Base-by-base conservation (phyloP, 2,888 invertebrate genomes). In the Ceriagrion tenellum region DNA sequence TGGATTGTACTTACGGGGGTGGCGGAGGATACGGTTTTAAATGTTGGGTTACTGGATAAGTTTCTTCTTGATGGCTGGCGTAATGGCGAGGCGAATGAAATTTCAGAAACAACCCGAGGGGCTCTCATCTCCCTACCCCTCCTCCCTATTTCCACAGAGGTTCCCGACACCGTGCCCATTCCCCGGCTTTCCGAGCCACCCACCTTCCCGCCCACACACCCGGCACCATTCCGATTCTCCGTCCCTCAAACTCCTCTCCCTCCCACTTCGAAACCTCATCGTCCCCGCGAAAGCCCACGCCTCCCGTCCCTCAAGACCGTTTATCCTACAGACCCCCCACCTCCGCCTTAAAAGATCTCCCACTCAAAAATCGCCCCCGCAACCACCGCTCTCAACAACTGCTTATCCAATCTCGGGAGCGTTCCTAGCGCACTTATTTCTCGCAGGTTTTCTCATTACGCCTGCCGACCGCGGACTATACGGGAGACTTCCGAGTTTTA, bases 1-100 rank as follows among this genome's bases (percentile, higher is more conserved):
- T 56, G 91, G 93, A 91, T 93, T 16, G 63, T 69, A 69, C 93
- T 69, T 93, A 69, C 93, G 63, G 93, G 69, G 93, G 93, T 40
- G 63, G 91, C 91, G 40, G 63, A 91, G 91, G 91, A 63, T 59
- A 91, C 91, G 91, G 23, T 91, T 91, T 91, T 91, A 93, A 69
- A 93, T 69, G 93, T 93, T 93, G 93, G 93, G 69, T 93, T 93
- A 93, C 93, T 93, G 93, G 93, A 93, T 93, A 93, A 93, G 93
- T 93, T 93, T 93, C 93, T 63, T 47, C 93, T 93, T 93, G 93
- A 93, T 93, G 93, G 93, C 93, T 74, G 69, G 69, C 93, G 47
- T 93, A 93, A 93, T 93, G 69, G 93, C 69, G 69, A 93, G 69
- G 69, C 47, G 93, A 55, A 93, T 93, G 93, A 93, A 93, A 93